A percentile compares a stretch with the other conserved stretches of the same genome.
Evolutionary conservation across 2,797 vertebrate genomes (phyloP).

Genomic region (Intellagama lesueurii): DNA sequence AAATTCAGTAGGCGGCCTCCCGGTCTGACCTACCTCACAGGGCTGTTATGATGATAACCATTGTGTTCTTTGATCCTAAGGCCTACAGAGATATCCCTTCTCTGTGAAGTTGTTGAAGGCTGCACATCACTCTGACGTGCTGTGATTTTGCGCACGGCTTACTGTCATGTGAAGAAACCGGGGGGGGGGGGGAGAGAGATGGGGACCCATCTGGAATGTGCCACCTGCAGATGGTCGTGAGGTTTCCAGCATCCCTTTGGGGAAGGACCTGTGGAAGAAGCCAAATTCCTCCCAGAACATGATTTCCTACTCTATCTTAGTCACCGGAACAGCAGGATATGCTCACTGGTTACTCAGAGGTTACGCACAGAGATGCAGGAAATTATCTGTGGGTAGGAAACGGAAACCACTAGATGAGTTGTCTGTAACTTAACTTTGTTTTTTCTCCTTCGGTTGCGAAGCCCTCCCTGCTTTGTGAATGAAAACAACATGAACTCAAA

Average conservation of each 20-base stretch:
- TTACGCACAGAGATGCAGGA: neutral
- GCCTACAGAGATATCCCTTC: neutral
- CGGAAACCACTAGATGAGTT: neutral
- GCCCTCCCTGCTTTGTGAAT: neutral
- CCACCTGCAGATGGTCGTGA: neutral
- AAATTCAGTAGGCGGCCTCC: too few relatives aligned
- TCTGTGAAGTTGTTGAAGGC: neutral
- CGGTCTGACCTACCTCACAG: too few relatives aligned
- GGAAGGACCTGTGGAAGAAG: neutral
- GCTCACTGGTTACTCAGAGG: slow-evolving; percentile 7
- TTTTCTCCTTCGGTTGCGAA: neutral
- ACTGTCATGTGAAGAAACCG: neutral
- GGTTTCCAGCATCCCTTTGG: neutral
- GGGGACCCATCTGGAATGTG: neutral
- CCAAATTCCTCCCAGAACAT: neutral
- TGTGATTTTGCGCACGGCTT: neutral
- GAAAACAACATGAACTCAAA: neutral
- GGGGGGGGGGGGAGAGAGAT: neutral
- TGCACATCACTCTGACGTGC: neutral
- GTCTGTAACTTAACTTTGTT: neutral
- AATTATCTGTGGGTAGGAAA: slow-evolving; percentile 3
- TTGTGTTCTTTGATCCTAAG: neutral
- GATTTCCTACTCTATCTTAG: neutral
- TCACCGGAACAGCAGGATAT: neutral
- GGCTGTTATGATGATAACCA: too few relatives aligned